These are phyloP conservation scores for Syrrhaptes paradoxus DNA, from an alignment of 2,113 vertebrate genomes.

Conservation along the genomic window DNA sequence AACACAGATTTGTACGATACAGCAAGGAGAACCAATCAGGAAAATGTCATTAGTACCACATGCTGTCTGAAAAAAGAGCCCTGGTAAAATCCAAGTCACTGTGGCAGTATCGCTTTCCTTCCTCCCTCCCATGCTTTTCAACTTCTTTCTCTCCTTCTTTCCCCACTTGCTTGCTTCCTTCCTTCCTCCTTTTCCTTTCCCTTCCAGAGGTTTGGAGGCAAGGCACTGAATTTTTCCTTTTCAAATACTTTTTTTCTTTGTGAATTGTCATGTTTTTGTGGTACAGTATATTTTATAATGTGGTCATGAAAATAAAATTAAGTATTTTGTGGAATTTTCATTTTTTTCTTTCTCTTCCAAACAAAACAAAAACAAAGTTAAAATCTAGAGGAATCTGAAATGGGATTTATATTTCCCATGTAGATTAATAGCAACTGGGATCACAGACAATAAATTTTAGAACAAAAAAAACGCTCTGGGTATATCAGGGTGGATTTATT, in stretches of 20 bases:
- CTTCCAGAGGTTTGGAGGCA: not conserved
- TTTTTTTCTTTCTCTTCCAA: not conserved
- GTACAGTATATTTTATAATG: not conserved
- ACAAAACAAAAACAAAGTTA: not conserved
- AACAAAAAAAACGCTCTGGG: slow-evolving; percentile 7
- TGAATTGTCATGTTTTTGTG: not conserved
- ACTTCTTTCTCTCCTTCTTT: not conserved
- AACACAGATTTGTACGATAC: not conserved
- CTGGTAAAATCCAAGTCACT: not conserved
- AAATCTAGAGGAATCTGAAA: not conserved
- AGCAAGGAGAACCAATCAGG: not conserved
- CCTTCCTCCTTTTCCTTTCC: not conserved
- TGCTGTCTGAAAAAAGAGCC: not conserved
- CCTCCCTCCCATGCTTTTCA: not conserved
- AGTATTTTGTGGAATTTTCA: not conserved
- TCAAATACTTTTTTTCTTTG: not conserved
- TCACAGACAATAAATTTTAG: slow-evolving; percentile 1
- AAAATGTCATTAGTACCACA: not conserved
- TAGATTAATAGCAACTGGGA: not conserved
- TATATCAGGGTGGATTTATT: not conserved
- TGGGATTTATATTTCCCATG: not conserved
- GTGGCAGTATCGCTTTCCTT: not conserved
- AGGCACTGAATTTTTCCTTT: not conserved
- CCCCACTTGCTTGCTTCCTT: not conserved
- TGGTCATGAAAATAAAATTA: not conserved